Conservation (phyloP, 2,797 vertebrate species). For the Pampus argenteus region DNA sequence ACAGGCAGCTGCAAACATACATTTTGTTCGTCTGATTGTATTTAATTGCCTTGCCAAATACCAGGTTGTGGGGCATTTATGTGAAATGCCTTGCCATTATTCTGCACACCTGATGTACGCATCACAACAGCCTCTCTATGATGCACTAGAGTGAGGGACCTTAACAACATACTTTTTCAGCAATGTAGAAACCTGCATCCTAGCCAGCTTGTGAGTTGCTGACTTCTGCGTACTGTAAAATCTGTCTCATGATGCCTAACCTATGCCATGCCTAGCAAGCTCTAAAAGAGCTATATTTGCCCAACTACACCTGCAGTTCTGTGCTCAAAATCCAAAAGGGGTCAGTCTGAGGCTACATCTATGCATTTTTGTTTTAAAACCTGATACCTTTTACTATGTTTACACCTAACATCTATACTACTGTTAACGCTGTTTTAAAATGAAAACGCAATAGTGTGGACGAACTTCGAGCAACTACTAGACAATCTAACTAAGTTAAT, state of each 20-base stretch:
- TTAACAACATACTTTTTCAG: conserved; percentile 7
- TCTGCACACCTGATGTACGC: conserved; percentile 1
- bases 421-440: too few species aligned
- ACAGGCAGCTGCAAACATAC: background rate
- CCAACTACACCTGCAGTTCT: conserved; percentile 47
- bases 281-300: conserved; percentile 55
- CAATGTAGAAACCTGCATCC: background rate
- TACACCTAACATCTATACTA: too few species aligned
- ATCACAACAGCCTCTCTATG: background rate
- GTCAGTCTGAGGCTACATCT: too few species aligned
- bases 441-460: too few species aligned
- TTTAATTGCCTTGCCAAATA: background rate
- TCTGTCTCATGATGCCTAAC: conserved; percentile 36
- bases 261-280: conserved; percentile 31
- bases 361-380: too few species aligned
- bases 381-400: too few species aligned
- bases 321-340: conserved; percentile 65
- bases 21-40: background rate
- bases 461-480: conserved; percentile 59
- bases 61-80: background rate
- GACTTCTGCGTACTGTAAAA: conserved; percentile 34
- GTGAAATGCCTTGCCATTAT: background rate
- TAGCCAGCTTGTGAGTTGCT: background rate
- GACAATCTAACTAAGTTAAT: conserved; percentile 50
- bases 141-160: background rate